Conservation (phyloP, 2,113 vertebrate genomes). For the Onychorhynchus coronatus region DNA sequence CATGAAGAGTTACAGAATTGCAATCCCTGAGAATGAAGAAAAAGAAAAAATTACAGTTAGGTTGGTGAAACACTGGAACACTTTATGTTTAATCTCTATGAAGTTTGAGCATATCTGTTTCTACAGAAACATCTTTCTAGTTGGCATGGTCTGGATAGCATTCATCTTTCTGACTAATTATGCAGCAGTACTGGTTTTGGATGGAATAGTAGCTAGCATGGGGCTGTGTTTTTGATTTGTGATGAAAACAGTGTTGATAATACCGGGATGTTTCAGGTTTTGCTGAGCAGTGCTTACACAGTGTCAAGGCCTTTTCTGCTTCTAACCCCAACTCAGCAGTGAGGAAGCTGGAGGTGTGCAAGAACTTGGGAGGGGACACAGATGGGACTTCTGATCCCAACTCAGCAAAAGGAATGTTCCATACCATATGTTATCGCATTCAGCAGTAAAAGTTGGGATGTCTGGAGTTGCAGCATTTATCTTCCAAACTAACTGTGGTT, state of each 20-base stretch:
- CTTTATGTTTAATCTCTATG: background rate
- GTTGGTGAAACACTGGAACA: background rate
- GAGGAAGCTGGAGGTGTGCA: background rate
- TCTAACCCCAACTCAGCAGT: background rate
- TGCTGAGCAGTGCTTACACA: background rate
- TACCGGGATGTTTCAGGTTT: background rate
- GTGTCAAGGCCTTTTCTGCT: background rate
- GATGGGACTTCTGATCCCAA: accelerated
- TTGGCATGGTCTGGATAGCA: background rate
- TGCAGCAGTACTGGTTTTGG: background rate
- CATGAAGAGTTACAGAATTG: background rate
- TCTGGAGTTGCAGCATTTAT: background rate
- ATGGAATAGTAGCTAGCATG: background rate
- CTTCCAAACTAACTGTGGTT: background rate
- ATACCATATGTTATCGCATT: too few species aligned
- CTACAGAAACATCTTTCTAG: background rate
- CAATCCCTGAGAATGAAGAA: background rate
- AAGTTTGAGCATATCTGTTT: background rate
- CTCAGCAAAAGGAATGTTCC: background rate
- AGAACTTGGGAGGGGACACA: background rate
- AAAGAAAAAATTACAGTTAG: background rate
- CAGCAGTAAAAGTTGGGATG: background rate
- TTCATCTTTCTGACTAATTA: background rate
- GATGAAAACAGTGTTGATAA: background rate
- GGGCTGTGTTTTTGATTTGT: background rate